Evolutionary conservation across 2,888 invertebrate species (phyloP).

Genomic region (Tiliacea aurago): DNA sequence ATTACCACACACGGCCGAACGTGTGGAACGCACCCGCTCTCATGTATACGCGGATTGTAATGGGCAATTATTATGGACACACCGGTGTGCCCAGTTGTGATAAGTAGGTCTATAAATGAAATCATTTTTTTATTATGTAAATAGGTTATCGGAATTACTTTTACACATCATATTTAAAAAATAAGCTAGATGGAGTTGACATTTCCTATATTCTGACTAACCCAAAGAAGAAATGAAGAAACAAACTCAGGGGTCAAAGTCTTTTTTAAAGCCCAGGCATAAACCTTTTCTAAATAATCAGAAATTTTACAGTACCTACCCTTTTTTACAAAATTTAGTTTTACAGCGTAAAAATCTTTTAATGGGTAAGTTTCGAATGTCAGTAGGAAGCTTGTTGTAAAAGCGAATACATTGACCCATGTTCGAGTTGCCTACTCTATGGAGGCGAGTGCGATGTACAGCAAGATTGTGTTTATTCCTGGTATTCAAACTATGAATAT

Average conservation of each 20-base stretch:
- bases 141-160: not conserved
- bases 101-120: not conserved
- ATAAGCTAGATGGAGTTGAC: not conserved
- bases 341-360: too few species aligned
- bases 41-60: not conserved
- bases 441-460: not conserved
- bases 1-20: constrained; percentile 1
- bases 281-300: not conserved
- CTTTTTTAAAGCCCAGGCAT: not conserved
- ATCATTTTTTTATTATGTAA: not conserved
- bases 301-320: too few species aligned
- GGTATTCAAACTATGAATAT: not conserved
- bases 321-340: too few species aligned
- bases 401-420: too few species aligned
- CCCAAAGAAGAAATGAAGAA: not conserved
- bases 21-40: not conserved
- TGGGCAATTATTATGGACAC: not conserved
- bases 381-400: too few species aligned
- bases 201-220: not conserved
- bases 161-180: not conserved
- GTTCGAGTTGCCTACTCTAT: too few species aligned
- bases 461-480: not conserved
- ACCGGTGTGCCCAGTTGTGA: not conserved
- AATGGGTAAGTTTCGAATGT: too few species aligned
- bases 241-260: not conserved